phyloP scores from a whole-genome alignment of 2,888 invertebrate genomes.

The Terebella lapidaria region DNA sequence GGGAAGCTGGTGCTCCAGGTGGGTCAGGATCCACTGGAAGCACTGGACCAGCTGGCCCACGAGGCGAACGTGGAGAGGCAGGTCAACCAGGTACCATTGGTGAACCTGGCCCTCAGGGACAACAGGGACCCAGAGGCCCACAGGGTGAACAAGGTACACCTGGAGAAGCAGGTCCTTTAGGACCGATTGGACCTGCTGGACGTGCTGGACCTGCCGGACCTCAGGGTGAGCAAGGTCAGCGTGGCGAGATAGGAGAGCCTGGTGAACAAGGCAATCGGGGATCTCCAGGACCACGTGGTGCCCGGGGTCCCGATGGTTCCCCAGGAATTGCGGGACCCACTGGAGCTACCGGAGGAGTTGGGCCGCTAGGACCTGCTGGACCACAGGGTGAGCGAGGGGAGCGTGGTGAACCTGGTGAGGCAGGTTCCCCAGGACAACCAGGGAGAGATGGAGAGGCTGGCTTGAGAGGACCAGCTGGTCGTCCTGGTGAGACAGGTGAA shows the following conservation, averaged over 20 bases:
- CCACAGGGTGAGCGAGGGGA: constrained; percentile 12
- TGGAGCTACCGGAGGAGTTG: constrained; percentile 10
- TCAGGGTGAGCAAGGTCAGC: constrained; percentile 5
- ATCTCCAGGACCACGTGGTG: constrained; percentile 7
- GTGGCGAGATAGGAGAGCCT: neutral
- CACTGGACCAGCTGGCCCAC: constrained; percentile 9
- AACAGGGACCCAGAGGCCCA: neutral
- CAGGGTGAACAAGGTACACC: neutral
- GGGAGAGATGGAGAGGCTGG: constrained; percentile 1
- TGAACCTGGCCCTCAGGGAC: neutral
- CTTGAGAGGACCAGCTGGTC: neutral
- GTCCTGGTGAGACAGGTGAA: neutral
- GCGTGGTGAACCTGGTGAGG: constrained; percentile 14
- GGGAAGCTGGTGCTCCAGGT: constrained; percentile 9
- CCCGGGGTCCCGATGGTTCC: constrained; percentile 11
- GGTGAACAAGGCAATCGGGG: constrained; percentile 9
- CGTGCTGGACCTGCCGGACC: constrained; percentile 11
- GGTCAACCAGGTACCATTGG: constrained; percentile 7
- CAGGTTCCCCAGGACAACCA: constrained; percentile 9
- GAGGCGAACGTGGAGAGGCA: constrained; percentile 1
- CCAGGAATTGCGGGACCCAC: constrained; percentile 10
- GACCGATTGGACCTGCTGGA: constrained; percentile 3
- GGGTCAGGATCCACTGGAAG: constrained; percentile 8
- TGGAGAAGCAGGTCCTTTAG: neutral
- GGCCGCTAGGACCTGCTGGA: constrained; percentile 14